Base-by-base conservation (phyloP, 92 coral and sea anemone species). In the Epizoanthus stellaris region DNA sequence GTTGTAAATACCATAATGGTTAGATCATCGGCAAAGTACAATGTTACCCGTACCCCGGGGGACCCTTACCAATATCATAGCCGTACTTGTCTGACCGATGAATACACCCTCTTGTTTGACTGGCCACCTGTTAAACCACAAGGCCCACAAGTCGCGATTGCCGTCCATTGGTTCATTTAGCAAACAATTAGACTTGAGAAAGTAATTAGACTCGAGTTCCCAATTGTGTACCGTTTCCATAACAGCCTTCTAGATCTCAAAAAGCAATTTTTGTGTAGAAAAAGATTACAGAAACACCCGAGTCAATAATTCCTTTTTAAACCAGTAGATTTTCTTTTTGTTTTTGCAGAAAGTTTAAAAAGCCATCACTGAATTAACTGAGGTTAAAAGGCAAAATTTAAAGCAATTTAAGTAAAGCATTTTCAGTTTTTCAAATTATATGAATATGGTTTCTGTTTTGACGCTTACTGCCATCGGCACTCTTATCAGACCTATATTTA, bases 401-500 rank as follows among this genome's bases (percentile, higher is more conserved):
- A 40, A 63, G 59, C 21, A 23, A 13, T 79, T 62, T 79, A 62
- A 21, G 39, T 14, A 61, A 10, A n/a, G 30, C n/a, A 77, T 11
- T 63, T 75, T 75, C 6, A 34, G 19, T 14, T 75, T 75, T 47
- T 40, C 57, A n/a, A 42, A 62, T 19, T 19, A 30, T 17, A n/a
- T 62, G 56, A 40, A 40, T 17, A 19, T 4, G 12, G 60, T 19
- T 57, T 20, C 21, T 77, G 70, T 77, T 76, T 12, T 73, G 63
- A 30, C 59, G 38, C 43, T 49, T 11, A 73, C 17, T 43, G 52
- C 19, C 21, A 42, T 57, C 72, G 60, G 60, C 61, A 63, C 72
- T 61, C 72, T 79, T 79, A 79, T 79, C 83, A 79, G 83, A 67
- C 56, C 83, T 63, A 62, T 79, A 62, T 63, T 79, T n/a, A 75